Conservation (phyloP, 1,140 invertebrate genomes). For the Nephotettix cincticeps region DNA sequence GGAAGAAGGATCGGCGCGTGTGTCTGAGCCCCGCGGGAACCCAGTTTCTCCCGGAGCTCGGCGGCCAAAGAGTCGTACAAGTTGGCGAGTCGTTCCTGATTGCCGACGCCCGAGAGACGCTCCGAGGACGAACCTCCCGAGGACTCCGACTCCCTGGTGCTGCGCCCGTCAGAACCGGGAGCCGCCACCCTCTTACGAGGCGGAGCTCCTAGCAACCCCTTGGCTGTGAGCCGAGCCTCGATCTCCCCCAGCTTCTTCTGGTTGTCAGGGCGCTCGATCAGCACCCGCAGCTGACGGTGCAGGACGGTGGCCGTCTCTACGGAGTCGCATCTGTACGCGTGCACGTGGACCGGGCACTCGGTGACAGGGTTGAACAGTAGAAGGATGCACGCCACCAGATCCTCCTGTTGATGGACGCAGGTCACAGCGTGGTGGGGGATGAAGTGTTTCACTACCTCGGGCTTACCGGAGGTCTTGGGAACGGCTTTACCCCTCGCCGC, state of each 20-base stretch:
- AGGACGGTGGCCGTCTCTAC: constrained; percentile 87
- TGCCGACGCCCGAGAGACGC: neutral
- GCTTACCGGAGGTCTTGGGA: constrained; percentile 52
- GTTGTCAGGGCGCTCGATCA: constrained; percentile 84
- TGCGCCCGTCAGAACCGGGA: constrained; percentile 36
- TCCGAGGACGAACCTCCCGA: constrained; percentile 48
- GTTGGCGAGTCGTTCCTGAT: constrained; percentile 55
- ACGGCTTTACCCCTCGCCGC: constrained; percentile 43
- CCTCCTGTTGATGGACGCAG: constrained; percentile 81
- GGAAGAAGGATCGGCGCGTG: constrained; percentile 76
- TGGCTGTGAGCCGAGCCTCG: constrained; percentile 58
- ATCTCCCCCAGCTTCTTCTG: constrained; percentile 81
- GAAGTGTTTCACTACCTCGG: constrained; percentile 83
- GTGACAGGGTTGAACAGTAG: constrained; percentile 90
- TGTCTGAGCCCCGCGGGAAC: constrained; percentile 57
- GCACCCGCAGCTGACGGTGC: constrained; percentile 73
- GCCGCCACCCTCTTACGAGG: neutral
- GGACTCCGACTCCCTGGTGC: constrained; percentile 73
- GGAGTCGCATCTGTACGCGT: constrained; percentile 94
- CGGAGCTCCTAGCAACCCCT: constrained; percentile 44
- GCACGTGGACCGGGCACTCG: constrained; percentile 84
- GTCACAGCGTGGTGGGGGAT: constrained; percentile 92
- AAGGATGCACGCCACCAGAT: constrained; percentile 88
- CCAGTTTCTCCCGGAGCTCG: constrained; percentile 84
- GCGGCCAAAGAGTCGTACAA: constrained; percentile 90